Evolutionary conservation across 1,140 invertebrate species (phyloP).

Genomic region (Calephelis virginiensis): DNA sequence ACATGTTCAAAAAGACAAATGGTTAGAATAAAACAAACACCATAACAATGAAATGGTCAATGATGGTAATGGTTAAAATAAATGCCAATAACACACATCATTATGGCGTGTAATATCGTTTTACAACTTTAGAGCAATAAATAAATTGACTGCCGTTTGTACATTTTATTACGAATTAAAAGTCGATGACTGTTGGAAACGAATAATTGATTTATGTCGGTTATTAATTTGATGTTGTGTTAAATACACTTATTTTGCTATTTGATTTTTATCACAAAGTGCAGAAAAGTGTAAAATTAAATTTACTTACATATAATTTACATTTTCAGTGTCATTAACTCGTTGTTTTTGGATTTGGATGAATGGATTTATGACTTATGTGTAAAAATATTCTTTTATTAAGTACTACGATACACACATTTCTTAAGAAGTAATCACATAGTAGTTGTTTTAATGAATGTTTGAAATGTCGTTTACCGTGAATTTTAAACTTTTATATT

Average conservation of each 20-base stretch:
- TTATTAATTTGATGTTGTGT: constrained; percentile 70
- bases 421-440: too few relatives aligned
- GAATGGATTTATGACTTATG: not conserved
- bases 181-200: constrained; percentile 73
- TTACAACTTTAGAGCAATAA: constrained; percentile 77
- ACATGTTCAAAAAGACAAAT: too few relatives aligned
- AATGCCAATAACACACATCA: constrained; percentile 75
- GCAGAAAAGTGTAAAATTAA: constrained; percentile 10
- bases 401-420: too few relatives aligned
- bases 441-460: too few relatives aligned
- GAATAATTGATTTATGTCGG: constrained; percentile 74
- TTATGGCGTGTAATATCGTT: constrained; percentile 75
- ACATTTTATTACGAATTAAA: constrained; percentile 77
- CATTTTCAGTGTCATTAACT: not conserved
- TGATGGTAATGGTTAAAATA: constrained; percentile 69
- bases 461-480: too few relatives aligned
- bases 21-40: constrained; percentile 62
- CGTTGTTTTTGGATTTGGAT: too few relatives aligned
- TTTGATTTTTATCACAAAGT: constrained; percentile 32
- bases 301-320: constrained; percentile 5
- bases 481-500: too few relatives aligned
- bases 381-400: not conserved
- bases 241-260: constrained; percentile 44
- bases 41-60: constrained; percentile 58
- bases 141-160: constrained; percentile 76